Percentiles rank a stretch among this genome's conserved stretches.
These are phyloP conservation scores for Peromyscus leucopus DNA, from an alignment of 2,113 vertebrate species.

Conservation along the genomic window DNA sequence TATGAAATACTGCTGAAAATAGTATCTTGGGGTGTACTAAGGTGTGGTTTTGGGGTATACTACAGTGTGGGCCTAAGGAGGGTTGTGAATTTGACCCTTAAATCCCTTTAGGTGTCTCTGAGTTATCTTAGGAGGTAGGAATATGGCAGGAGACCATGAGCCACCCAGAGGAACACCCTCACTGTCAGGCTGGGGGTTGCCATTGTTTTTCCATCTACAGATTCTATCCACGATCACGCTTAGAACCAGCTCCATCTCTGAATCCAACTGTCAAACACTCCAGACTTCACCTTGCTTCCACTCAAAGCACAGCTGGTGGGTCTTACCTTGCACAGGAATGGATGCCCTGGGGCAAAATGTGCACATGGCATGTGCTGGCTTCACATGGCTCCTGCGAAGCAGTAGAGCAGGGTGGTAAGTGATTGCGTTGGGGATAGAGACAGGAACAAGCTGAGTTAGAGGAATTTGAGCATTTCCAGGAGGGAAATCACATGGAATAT, in stretches of 20 bases:
- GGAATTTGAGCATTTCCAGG: not conserved
- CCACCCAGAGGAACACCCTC: not conserved
- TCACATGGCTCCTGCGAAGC: not conserved
- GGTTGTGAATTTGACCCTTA: too few species aligned
- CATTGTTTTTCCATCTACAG: not conserved
- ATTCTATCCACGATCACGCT: not conserved
- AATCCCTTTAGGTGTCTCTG: not conserved
- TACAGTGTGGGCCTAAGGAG: not conserved
- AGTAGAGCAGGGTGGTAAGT: not conserved
- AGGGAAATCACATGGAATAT: not conserved
- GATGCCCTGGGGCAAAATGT: not conserved
- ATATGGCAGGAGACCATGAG: not conserved
- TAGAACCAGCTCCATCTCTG: too few species aligned
- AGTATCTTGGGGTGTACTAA: not conserved
- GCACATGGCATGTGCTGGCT: not conserved
- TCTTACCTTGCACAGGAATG: rapidly evolving
- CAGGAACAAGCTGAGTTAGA: not conserved
- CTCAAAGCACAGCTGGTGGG: not conserved
- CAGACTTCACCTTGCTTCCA: not conserved
- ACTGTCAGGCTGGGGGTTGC: not conserved
- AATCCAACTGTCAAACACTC: not conserved
- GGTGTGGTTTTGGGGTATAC: not conserved
- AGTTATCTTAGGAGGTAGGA: not conserved
- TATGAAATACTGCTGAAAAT: not conserved
- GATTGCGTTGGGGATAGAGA: too few species aligned